Conservation (phyloP, 2,888 invertebrate genomes). For the Phengaris arion region DNA sequence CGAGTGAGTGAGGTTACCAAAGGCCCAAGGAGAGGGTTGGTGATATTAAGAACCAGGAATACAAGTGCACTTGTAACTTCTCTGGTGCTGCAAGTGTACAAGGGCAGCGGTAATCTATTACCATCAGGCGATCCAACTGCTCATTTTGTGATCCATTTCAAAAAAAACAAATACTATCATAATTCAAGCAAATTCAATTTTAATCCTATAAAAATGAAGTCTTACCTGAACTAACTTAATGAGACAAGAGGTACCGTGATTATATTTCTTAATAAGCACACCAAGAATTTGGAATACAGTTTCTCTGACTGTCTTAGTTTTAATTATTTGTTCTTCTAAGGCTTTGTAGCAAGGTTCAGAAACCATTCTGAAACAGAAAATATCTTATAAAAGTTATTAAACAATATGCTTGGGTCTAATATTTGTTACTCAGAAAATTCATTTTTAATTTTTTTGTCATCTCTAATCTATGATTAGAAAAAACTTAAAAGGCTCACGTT, state of each 20-base stretch:
- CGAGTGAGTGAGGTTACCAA: too few relatives aligned
- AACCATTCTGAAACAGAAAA: constrained; percentile 75
- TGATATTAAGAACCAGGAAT: too few relatives aligned
- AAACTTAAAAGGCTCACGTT: constrained; percentile 76
- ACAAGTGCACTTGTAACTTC: too few relatives aligned
- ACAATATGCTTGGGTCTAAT: too few relatives aligned
- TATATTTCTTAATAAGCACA: constrained; percentile 88
- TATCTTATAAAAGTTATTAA: neutral
- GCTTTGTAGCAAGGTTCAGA: constrained; percentile 87
- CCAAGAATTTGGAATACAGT: constrained; percentile 90
- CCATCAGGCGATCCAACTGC: too few relatives aligned
- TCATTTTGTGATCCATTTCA: too few relatives aligned
- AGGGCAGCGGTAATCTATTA: too few relatives aligned
- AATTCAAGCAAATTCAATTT: neutral
- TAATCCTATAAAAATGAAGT: neutral
- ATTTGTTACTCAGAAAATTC: neutral
- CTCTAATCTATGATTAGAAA: neutral
- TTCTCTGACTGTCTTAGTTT: constrained; percentile 82
- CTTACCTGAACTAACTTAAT: constrained; percentile 83
- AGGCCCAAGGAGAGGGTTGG: too few relatives aligned
- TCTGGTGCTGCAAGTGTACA: too few relatives aligned
- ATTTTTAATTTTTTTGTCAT: neutral
- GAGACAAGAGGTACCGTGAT: constrained; percentile 88
- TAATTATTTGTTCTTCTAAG: constrained; percentile 81
- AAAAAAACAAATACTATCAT: neutral